Evolutionary conservation across 2,113 vertebrate genomes (phyloP).

Genomic region (Serinus canaria): DNA sequence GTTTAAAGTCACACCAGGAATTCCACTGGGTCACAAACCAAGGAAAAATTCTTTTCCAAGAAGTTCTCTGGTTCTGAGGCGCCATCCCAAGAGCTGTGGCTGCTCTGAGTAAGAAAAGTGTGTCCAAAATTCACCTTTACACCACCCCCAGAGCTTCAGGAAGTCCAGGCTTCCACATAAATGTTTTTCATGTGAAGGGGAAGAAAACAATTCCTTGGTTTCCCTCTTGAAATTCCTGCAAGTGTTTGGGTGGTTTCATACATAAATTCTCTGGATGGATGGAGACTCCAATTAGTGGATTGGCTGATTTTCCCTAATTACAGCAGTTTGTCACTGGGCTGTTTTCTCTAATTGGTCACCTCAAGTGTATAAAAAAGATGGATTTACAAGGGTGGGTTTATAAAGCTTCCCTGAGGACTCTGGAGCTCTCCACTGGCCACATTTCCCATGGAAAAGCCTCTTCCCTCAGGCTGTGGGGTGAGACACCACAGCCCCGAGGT

Average conservation of each 20-base stretch:
- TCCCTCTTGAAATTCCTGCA: not conserved
- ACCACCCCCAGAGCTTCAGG: not conserved
- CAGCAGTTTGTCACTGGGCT: not conserved
- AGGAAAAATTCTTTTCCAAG: not conserved
- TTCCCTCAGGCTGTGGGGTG: not conserved
- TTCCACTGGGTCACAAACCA: not conserved
- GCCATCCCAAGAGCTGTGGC: not conserved
- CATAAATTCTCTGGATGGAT: not conserved
- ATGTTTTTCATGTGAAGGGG: not conserved
- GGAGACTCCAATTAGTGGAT: conserved; percentile 13
- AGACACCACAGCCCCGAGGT: not conserved
- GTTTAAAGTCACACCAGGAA: not conserved
- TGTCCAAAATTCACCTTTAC: not conserved
- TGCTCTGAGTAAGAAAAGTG: not conserved
- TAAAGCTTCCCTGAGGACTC: not conserved
- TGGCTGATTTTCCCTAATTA: conserved; percentile 50
- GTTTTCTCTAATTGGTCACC: conserved; percentile 4
- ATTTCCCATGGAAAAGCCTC: not conserved
- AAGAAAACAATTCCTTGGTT: not conserved
- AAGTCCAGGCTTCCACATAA: not conserved
- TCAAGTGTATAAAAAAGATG: not conserved
- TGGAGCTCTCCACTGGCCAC: not conserved
- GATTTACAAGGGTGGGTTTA: not conserved
- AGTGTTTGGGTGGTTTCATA: not conserved
- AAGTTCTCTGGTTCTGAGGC: not conserved